Base-by-base conservation (phyloP, 1,140 invertebrate species). In the Brachionus angularis region DNA sequence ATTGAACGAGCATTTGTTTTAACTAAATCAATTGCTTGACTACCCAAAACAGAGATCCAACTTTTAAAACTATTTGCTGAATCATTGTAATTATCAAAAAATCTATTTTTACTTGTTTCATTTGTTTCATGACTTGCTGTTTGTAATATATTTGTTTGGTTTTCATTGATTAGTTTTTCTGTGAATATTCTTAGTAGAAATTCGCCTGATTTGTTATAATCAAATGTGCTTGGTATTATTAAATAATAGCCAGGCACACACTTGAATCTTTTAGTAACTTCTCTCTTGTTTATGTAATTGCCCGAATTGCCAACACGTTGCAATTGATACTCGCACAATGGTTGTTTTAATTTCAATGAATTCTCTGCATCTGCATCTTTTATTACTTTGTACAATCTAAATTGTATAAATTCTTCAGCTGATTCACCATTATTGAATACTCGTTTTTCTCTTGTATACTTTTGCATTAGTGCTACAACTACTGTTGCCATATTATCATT, bases 141-240 rank as follows among this genome's bases (percentile, higher is more conserved):
- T n/a, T n/a, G n/a, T n/a, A n/a, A n/a, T n/a, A n/a, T n/a, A n/a
- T n/a, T n/a, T n/a, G n/a, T n/a, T n/a, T n/a, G n/a, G n/a, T n/a
- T n/a, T n/a, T 67, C 62, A 23, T 67, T 21, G 14, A 67, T 67
- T 34, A 67, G n/a, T 34, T 34, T 50, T 52, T 81, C 78, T 2
- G 85, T 83, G 74, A 84, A 87, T 10, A 87, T 75, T 73, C 87
- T 76, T 12, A 88, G 74, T 61, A 87, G 74, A 77, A 86, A 87
- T 53, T 85, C 78, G 4, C 82, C 83, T 50, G 84, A 83, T 71
- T 85, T 77, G 33, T 84, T 80, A 7, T 85, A 82, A n/a, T 85
- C 77, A 77, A 85, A 87, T 10, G 86, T 86, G 27, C 84, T 85
- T 16, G 87, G 87, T 25, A 88, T 80, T 27, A 88, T 77, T 23